Evolutionary conservation across 2,113 vertebrate genomes (phyloP).

Genomic region (Genyomyrus donnyi): DNA sequence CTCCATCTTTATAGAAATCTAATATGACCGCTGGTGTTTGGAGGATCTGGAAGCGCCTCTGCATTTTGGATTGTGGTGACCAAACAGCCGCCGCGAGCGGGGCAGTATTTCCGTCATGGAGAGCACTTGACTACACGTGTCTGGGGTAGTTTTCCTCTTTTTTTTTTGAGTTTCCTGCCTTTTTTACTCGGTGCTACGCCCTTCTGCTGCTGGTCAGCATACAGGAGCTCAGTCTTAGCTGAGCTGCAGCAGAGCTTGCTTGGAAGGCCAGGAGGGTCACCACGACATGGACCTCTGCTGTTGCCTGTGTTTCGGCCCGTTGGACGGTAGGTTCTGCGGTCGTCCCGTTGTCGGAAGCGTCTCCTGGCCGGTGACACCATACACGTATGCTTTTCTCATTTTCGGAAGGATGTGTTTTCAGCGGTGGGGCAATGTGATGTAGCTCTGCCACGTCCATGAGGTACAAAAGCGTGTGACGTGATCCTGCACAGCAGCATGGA

Average conservation of each 20-base stretch:
- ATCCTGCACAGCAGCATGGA: not conserved
- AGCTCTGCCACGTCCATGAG: not conserved
- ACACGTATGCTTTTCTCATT: not conserved
- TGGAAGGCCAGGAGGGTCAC: constrained; percentile 42
- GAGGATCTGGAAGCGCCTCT: constrained; percentile 24
- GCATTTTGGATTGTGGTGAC: constrained; percentile 30
- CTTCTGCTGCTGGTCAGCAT: constrained; percentile 52
- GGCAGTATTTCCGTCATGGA: constrained; percentile 53
- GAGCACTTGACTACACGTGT: constrained; percentile 34
- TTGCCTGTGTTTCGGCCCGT: constrained; percentile 42
- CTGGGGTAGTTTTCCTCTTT: constrained; percentile 29
- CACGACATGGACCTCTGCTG: constrained; percentile 60
- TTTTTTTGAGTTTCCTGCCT: constrained; percentile 31
- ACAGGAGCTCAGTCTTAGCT: constrained; percentile 55
- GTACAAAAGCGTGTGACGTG: not conserved
- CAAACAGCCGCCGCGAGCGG: constrained; percentile 38
- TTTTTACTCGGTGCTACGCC: constrained; percentile 41
- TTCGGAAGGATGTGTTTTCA: not conserved
- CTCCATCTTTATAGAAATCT: constrained; percentile 37
- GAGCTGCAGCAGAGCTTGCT: constrained; percentile 46
- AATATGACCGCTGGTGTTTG: constrained; percentile 36
- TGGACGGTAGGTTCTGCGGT: constrained; percentile 43
- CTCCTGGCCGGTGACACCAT: not conserved
- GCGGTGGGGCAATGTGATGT: not conserved
- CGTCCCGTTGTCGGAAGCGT: not conserved